phyloP scores from a whole-genome alignment of 1,140 invertebrate genomes.

The Zaprionus camerounensis region DNA sequence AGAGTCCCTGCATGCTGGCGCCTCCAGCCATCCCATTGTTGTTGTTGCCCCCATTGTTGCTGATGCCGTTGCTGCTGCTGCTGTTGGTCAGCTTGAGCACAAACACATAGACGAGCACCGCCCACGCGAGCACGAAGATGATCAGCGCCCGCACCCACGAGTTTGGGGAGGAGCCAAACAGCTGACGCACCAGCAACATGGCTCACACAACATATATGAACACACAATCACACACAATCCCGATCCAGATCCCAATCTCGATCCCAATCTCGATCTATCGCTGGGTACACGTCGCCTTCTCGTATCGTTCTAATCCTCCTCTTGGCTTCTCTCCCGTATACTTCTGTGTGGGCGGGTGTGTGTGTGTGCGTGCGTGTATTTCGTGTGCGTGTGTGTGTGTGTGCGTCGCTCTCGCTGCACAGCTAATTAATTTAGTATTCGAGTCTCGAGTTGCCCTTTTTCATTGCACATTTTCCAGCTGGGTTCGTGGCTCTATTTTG shows the following conservation, averaged over 20 bases:
- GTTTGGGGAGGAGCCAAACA: slow-evolving; percentile 78
- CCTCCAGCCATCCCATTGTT: neutral
- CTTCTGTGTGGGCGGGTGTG: neutral
- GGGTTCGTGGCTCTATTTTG: slow-evolving; percentile 2
- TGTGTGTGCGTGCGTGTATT: neutral
- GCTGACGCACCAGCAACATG: slow-evolving; percentile 81
- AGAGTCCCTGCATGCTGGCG: neutral
- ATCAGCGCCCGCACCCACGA: slow-evolving; percentile 80
- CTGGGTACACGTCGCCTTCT: neutral
- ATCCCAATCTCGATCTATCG: neutral
- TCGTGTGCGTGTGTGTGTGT: neutral
- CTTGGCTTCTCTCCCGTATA: neutral
- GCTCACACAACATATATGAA: slow-evolving; percentile 9
- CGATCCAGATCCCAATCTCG: neutral
- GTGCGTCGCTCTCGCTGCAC: slow-evolving; percentile 15
- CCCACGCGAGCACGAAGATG: slow-evolving; percentile 81
- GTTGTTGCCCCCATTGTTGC: neutral
- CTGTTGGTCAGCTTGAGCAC: slow-evolving; percentile 72
- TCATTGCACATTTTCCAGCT: slow-evolving; percentile 45
- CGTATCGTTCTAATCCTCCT: slow-evolving; percentile 5
- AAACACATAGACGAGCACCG: slow-evolving; percentile 80
- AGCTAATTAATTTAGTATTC: slow-evolving; percentile 33
- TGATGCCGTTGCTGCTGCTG: neutral
- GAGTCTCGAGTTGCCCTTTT: slow-evolving; percentile 22
- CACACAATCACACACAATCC: neutral